Conservation (phyloP, 2,888 invertebrate species). For the Chloromyia formosa region DNA sequence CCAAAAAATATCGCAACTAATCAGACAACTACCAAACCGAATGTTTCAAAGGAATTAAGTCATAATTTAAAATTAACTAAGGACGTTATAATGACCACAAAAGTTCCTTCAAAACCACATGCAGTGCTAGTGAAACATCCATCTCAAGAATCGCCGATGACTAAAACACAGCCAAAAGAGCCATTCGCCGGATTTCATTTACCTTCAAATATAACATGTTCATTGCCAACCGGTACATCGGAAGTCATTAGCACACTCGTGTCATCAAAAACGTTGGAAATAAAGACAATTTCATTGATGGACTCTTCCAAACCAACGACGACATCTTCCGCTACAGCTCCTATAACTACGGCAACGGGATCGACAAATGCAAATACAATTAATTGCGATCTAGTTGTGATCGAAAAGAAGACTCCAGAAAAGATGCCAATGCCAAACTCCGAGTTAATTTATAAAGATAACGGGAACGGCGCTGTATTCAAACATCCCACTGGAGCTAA, state of each 20-base stretch:
- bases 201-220: not conserved
- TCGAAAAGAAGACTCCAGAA: slow-evolving; percentile 22
- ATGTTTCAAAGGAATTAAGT: not conserved
- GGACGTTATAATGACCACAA: slow-evolving; percentile 4
- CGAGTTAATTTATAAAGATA: not conserved
- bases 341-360: slow-evolving; percentile 19
- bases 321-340: slow-evolving; percentile 23
- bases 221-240: slow-evolving; percentile 9
- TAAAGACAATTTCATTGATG: slow-evolving; percentile 45
- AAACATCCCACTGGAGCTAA: not conserved
- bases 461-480: not conserved
- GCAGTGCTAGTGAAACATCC: not conserved
- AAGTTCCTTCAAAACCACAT: not conserved
- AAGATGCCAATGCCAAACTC: not conserved
- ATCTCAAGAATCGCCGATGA: not conserved
- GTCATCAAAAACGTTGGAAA: slow-evolving; percentile 42
- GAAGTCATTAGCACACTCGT: slow-evolving; percentile 21
- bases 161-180: not conserved
- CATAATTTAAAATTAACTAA: not conserved
- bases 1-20: slow-evolving; percentile 4
- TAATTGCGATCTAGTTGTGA: slow-evolving; percentile 18
- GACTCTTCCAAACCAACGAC: slow-evolving; percentile 45
- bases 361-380: not conserved
- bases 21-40: slow-evolving; percentile 1
- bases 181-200: not conserved